A percentile compares a stretch with the other conserved stretches of the same genome.
Evolutionary conservation across 2,888 invertebrate species (phyloP).

Genomic region (Mellilla xanthometata): DNA sequence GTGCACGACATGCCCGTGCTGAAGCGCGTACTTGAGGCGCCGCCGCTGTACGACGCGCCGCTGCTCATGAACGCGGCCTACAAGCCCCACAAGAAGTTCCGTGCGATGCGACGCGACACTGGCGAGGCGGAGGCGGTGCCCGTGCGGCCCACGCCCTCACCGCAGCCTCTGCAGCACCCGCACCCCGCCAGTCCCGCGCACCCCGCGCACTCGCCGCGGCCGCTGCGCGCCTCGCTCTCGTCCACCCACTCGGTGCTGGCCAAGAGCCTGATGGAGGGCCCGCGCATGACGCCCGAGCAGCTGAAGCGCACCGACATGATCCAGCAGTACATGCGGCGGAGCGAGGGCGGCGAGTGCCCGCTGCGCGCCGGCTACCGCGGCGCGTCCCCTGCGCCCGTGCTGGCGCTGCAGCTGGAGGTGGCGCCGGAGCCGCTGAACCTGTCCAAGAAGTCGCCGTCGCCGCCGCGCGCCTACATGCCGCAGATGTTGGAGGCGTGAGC

Average conservation of each 20-base stretch:
- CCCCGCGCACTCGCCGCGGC: slow-evolving; percentile 70
- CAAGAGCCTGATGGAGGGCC: slow-evolving; percentile 95
- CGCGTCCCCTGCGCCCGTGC: slow-evolving; percentile 71
- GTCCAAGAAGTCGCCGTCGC: slow-evolving; percentile 91
- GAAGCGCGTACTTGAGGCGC: slow-evolving; percentile 95
- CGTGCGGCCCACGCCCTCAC: slow-evolving; percentile 73
- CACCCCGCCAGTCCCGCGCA: slow-evolving; percentile 64
- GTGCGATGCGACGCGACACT: slow-evolving; percentile 91
- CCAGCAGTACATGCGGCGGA: slow-evolving; percentile 95
- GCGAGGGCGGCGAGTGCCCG: slow-evolving; percentile 80
- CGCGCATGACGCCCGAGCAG: slow-evolving; percentile 96
- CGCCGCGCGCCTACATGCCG: slow-evolving; percentile 83
- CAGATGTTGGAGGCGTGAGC: slow-evolving; percentile 86
- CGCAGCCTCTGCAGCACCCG: slow-evolving; percentile 78
- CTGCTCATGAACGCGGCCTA: slow-evolving; percentile 97
- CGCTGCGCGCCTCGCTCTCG: slow-evolving; percentile 84
- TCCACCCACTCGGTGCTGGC: slow-evolving; percentile 95
- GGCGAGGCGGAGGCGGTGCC: slow-evolving; percentile 87
- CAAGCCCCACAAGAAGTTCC: slow-evolving; percentile 97
- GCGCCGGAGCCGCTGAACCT: slow-evolving; percentile 94
- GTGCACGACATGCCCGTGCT: slow-evolving; percentile 96
- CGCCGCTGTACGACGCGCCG: slow-evolving; percentile 94
- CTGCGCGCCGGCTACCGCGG: slow-evolving; percentile 67
- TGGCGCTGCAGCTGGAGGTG: slow-evolving; percentile 85
- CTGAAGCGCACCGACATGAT: slow-evolving; percentile 95